A percentile compares a stretch with the other conserved stretches of the same genome.
Evolutionary conservation across 2,888 invertebrate species (phyloP).

Genomic region (Crocallis elinguaria): DNA sequence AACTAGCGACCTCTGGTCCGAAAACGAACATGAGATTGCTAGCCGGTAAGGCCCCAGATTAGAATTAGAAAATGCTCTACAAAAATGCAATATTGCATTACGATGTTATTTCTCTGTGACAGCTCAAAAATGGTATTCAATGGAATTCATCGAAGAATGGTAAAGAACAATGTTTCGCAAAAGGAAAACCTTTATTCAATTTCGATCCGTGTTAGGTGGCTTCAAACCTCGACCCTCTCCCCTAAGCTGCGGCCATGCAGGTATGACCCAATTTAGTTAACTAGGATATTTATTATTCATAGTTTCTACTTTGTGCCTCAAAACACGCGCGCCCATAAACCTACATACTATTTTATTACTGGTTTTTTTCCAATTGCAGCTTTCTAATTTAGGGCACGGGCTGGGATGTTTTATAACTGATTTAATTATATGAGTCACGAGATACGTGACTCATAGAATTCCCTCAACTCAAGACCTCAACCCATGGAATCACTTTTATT

Average conservation of each 20-base stretch:
- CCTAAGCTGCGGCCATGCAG: not conserved
- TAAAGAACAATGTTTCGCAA: too few species aligned
- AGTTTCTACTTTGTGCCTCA: not conserved
- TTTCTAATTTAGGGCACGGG: not conserved
- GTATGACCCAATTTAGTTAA: conserved; percentile 9
- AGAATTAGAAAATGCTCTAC: too few species aligned
- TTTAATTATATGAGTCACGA: not conserved
- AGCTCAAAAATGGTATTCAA: too few species aligned
- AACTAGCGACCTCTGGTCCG: too few species aligned
- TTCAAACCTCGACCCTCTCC: not conserved
- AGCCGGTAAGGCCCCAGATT: too few species aligned
- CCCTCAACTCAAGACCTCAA: too few species aligned
- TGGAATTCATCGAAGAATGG: too few species aligned
- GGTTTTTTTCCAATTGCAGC: not conserved
- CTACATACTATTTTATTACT: not conserved
- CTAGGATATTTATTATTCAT: conserved; percentile 15
- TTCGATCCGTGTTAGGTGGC: not conserved
- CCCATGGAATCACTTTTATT: too few species aligned
- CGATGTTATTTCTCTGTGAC: too few species aligned
- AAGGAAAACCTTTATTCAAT: too few species aligned
- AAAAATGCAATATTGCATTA: too few species aligned
- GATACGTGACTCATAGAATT: not conserved
- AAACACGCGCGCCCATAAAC: not conserved
- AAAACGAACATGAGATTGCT: too few species aligned
- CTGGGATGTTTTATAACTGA: not conserved